Base-by-base conservation (phyloP, 2,888 invertebrate species). In the Drosophila picticornis region DNA sequence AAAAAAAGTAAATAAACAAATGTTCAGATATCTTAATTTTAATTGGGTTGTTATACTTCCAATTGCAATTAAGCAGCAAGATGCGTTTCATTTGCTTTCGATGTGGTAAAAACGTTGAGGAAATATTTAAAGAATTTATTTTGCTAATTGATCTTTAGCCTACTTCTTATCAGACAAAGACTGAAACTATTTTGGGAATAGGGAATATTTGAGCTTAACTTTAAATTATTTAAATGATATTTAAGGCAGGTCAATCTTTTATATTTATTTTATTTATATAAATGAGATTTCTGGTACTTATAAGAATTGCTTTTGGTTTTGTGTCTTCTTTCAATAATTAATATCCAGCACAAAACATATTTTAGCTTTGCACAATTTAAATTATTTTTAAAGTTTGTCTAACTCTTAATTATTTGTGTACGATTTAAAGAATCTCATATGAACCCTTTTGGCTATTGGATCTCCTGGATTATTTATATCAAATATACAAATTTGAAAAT, bases 381-480 rank as follows among this genome's bases (percentile, higher is more conserved):
- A 1, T 38, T 1, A 9, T 1, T 9, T n/a, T 38, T 19, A 9
- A 38, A 4, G 19, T n/a, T n/a, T 19, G 38, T 19, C 38, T 19
- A 19, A 38, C 3, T 38, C 1, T 9, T 0, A 1, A n/a, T 38
- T 9, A 38, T 9, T n/a, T n/a, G 19, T 9, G 19, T 4, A 4
- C 0, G 9, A 9, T 0, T n/a, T 38, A 5, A n/a, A 1, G n/a
- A 9, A 10, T n/a, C 4, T 4, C n/a, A 0, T 9, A 10, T 32
- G 32, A 1, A 9, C 32, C 10, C 32, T 32, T 32, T 4, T 32
- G 32, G 32, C n/a, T 38, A n/a, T n/a, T n/a, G n/a, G n/a, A n/a
- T 38, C n/a, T 9, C 4, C 9, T 19, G 19, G 9, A 19, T 19
- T 38, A 19, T 19, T 38, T 9, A 19, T 9, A 19, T 19, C 7